phyloP scores from a whole-genome alignment of 1,140 invertebrate genomes.

The Lamellibrachia luymesi region DNA sequence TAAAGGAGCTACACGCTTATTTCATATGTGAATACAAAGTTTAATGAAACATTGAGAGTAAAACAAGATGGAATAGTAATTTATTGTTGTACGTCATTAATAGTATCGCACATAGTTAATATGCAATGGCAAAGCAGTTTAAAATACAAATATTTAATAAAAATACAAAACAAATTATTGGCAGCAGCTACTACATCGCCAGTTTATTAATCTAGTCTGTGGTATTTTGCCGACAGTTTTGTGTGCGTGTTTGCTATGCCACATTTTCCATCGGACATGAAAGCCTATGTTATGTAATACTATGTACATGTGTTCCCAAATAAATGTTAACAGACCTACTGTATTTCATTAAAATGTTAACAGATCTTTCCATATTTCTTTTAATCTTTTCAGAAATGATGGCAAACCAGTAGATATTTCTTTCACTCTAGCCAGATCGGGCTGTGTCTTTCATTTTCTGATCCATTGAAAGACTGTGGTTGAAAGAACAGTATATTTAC shows the following conservation, averaged over 20 bases:
- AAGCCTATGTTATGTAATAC: not conserved
- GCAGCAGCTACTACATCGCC: not conserved
- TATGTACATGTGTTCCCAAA: not conserved
- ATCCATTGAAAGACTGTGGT: not conserved
- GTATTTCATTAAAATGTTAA: not conserved
- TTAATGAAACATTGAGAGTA: not conserved
- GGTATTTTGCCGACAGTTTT: not conserved
- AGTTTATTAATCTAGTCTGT: not conserved
- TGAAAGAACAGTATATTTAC: not conserved
- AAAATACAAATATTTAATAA: not conserved
- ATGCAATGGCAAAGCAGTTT: not conserved
- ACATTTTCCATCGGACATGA: not conserved
- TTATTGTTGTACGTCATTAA: not conserved
- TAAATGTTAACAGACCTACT: not conserved
- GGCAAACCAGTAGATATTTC: not conserved
- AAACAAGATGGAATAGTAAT: not conserved
- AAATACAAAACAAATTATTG: not conserved
- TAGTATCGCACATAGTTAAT: not conserved
- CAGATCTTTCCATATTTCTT: not conserved
- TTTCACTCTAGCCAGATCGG: not conserved
- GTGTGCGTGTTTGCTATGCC: not conserved
- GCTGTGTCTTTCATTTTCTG: not conserved
- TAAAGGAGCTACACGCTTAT: too few species aligned
- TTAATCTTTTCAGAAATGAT: not conserved
- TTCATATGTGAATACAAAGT: not conserved